These are phyloP conservation scores for Mellivora capensis DNA, from an alignment of 2,113 vertebrate species.

Conservation along the genomic window DNA sequence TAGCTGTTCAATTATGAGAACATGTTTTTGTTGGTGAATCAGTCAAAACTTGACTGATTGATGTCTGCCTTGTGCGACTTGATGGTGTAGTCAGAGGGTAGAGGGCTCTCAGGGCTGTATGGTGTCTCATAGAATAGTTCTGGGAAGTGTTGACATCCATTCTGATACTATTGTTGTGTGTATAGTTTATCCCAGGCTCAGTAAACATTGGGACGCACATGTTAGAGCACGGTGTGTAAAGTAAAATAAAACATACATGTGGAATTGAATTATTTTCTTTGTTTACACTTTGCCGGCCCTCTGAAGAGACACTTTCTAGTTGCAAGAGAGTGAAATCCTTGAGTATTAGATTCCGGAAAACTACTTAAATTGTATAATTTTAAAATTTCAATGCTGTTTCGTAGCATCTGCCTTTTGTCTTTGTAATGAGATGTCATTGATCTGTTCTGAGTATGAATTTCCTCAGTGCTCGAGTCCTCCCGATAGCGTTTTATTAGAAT, in stretches of 20 bases:
- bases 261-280: conserved; percentile 26
- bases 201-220: background rate
- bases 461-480: conserved; percentile 22
- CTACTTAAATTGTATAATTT: background rate
- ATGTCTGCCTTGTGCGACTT: background rate
- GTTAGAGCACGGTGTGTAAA: background rate
- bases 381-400: conserved; percentile 3
- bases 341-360: conserved; percentile 27
- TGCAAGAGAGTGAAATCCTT: conserved; percentile 34
- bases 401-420: conserved; percentile 29
- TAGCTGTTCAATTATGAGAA: background rate
- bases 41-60: background rate
- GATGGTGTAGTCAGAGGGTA: background rate
- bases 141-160: background rate
- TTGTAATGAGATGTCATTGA: conserved; percentile 16
- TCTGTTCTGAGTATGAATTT: conserved; percentile 43
- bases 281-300: conserved; percentile 2
- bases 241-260: background rate
- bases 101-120: background rate
- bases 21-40: background rate
- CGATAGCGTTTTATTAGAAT: conserved; percentile 12
- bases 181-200: background rate
- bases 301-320: background rate
- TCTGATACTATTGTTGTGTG: background rate
- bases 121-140: background rate